Conservation (phyloP, 2,888 invertebrate genomes). For the Xanthorhoe designata region DNA sequence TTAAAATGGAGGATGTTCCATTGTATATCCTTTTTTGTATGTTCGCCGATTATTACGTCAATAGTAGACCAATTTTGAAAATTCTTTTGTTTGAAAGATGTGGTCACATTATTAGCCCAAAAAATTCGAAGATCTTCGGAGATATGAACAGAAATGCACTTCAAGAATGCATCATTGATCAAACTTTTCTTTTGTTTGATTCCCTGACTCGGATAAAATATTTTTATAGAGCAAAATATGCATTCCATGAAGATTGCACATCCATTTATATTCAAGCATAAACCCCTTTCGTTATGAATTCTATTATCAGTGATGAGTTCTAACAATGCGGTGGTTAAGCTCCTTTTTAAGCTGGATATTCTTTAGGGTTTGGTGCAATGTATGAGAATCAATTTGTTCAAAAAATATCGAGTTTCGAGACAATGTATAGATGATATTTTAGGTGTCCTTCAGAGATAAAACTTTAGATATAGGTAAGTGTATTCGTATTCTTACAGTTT, state of each 20-base stretch:
- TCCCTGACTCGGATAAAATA: neutral
- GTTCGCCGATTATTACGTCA: no score
- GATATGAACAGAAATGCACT: no score
- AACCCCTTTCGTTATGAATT: conserved; percentile 51
- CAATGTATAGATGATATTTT: neutral
- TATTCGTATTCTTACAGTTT: no score
- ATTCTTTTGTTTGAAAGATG: no score
- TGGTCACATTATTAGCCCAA: no score
- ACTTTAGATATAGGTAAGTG: no score
- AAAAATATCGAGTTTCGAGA: conserved; percentile 1
- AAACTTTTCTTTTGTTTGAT: neutral
- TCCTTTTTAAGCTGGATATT: conserved; percentile 66
- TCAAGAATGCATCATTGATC: no score
- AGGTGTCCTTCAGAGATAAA: neutral
- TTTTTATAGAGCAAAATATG: conserved; percentile 13
- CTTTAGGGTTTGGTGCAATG: conserved; percentile 52
- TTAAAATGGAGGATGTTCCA: no score
- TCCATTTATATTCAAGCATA: conserved; percentile 29
- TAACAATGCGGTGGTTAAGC: conserved; percentile 65
- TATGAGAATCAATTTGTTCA: conserved; percentile 26
- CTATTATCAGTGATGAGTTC: conserved; percentile 66
- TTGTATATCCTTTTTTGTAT: no score
- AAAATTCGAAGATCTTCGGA: no score
- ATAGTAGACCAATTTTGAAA: no score
- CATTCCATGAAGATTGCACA: conserved; percentile 25